phyloP scores from a whole-genome alignment of 2,113 vertebrate species.

The Paradisaea rubra region DNA sequence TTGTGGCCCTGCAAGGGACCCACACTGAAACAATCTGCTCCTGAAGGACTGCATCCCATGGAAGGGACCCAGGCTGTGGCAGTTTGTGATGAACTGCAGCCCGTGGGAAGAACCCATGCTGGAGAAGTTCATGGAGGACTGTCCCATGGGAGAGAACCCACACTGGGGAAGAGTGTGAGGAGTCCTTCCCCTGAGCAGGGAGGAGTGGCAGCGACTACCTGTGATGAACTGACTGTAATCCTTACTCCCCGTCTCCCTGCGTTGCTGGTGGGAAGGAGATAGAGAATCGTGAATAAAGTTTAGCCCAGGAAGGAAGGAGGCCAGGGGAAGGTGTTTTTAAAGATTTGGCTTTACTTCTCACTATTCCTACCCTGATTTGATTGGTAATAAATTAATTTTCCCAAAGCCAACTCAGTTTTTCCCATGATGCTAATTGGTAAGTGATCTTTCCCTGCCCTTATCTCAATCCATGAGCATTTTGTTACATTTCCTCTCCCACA shows the following conservation, averaged over 20 bases:
- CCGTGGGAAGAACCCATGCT: background rate
- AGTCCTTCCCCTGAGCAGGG: background rate
- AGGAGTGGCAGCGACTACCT: background rate
- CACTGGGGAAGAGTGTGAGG: background rate
- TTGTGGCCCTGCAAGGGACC: background rate
- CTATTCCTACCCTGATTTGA: background rate
- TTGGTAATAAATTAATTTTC: background rate
- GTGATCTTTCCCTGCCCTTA: background rate
- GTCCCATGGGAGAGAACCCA: background rate
- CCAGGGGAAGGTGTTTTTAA: background rate
- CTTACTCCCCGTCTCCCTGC: background rate
- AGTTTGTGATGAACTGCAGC: background rate
- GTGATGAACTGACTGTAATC: background rate
- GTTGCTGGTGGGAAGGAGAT: accelerated
- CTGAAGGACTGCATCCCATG: background rate
- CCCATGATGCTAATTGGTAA: background rate
- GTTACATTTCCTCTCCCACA: background rate
- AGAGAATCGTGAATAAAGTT: background rate
- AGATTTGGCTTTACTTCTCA: background rate
- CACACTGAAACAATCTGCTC: background rate
- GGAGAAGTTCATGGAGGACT: background rate
- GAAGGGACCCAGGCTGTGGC: background rate
- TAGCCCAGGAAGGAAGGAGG: background rate
- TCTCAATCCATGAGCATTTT: background rate
- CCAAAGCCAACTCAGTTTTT: background rate